Evolutionary conservation across 2,888 invertebrate species (phyloP), one percentile per base, ranked within the genome.

Genomic region (Lasioglossum pauxillum): DNA sequence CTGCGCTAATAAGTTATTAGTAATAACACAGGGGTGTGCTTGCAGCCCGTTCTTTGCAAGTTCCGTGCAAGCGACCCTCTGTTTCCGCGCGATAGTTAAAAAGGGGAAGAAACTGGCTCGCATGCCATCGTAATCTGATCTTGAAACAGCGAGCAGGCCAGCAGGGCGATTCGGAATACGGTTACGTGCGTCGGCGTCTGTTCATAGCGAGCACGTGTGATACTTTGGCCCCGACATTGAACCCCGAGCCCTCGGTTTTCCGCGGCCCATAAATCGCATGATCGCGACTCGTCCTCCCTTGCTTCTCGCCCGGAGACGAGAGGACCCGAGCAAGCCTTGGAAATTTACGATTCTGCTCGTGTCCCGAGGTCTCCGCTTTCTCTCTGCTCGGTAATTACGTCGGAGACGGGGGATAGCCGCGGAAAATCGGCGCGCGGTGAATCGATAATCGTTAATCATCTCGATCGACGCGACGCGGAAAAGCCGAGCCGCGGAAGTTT

Each of bases 331-430:
- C 23, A 10, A 71, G 81, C 78, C 72, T 2, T 35, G n/a, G 71
- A 82, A 85, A 88, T 88, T 88, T 88, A 88, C 88, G 87, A 78
- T 79, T 83, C 72, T 64, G 71, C 10, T 72, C 57, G 75, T 49
- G 31, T 64, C 31, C 23, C 44, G 46, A 79, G 69, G 73, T 77
- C 78, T 76, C 76, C 80, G 84, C 86, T 86, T 88, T 87, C 88
- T 87, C 87, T 72, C 72, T 35, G 71, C 81, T 83, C 80, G 80
- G 78, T 80, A 82, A 87, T 86, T 87, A 80, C 77, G 74, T 38
- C 64, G 83, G 64, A 19, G 67, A 57, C 69, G 75, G 46, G 67
- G 35, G 5, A 5, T 31, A 31, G 67, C 19, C 7, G 53, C 27
- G 75, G 79, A 71, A 60, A 69, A 78, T 69, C 80, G 69, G 16